phyloP scores from a whole-genome alignment of 2,888 invertebrate genomes.

The Dromius quadrimaculatus region DNA sequence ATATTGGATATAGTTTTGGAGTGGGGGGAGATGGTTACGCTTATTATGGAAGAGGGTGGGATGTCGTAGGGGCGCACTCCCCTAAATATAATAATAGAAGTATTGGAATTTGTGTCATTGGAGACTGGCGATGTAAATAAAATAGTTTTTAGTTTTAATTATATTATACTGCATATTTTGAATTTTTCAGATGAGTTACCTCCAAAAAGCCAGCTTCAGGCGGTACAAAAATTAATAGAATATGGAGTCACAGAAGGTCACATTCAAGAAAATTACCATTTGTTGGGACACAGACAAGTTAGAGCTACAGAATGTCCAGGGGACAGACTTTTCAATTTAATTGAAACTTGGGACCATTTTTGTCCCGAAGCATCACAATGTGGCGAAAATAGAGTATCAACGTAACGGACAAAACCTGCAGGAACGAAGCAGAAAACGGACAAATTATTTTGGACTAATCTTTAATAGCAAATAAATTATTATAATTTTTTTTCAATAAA shows the following conservation, averaged over 20 bases:
- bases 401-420: slow-evolving; percentile 14
- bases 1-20: slow-evolving; percentile 79
- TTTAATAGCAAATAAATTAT: too few species aligned
- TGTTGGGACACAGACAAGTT: slow-evolving; percentile 76
- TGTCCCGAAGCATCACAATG: slow-evolving; percentile 53
- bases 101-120: slow-evolving; percentile 79
- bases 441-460: too few species aligned
- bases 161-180: background rate
- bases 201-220: slow-evolving; percentile 71
- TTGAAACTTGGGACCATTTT: slow-evolving; percentile 74
- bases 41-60: slow-evolving; percentile 81
- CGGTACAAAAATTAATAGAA: slow-evolving; percentile 71
- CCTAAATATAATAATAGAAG: slow-evolving; percentile 75
- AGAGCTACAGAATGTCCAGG: slow-evolving; percentile 79
- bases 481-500: too few species aligned
- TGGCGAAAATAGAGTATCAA: slow-evolving; percentile 26
- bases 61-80: slow-evolving; percentile 78
- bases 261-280: slow-evolving; percentile 71
- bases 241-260: slow-evolving; percentile 74
- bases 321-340: slow-evolving; percentile 70
- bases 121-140: slow-evolving; percentile 77
- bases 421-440: background rate
- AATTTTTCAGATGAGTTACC: slow-evolving; percentile 71
- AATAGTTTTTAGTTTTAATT: slow-evolving; percentile 16
- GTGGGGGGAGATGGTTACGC: slow-evolving; percentile 79